phyloP scores from a whole-genome alignment of 2,797 vertebrate genomes.

The Lepilemur septentrionalis region DNA sequence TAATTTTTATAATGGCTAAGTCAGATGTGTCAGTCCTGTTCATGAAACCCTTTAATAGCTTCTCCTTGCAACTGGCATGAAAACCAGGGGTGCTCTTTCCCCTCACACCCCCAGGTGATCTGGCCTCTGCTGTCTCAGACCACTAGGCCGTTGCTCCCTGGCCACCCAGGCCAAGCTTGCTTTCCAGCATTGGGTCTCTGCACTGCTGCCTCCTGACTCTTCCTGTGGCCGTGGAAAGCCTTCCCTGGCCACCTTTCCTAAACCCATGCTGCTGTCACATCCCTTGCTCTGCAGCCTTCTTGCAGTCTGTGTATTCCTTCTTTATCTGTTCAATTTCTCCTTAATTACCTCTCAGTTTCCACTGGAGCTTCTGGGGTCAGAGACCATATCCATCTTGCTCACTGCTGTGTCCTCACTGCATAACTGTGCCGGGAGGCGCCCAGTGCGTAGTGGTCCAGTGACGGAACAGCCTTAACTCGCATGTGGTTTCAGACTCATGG shows the following conservation, averaged over 20 bases:
- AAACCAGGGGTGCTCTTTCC: not conserved
- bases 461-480: not conserved
- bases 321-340: not conserved
- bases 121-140: not conserved
- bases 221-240: not conserved
- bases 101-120: no score
- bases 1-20: not conserved
- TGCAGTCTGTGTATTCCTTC: not conserved
- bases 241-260: not conserved
- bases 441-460: fast-evolving
- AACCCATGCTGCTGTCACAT: not conserved
- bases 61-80: not conserved
- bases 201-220: not conserved
- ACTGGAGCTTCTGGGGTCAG: not conserved
- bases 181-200: not conserved
- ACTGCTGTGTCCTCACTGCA: fast-evolving
- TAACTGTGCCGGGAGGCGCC: not conserved
- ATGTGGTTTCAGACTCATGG: not conserved
- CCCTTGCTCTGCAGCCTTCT: not conserved
- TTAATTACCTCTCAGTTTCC: not conserved
- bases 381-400: not conserved
- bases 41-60: not conserved
- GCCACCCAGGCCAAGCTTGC: no score
- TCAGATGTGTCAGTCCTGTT: not conserved
- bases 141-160: not conserved